Evolutionary conservation across 2,113 vertebrate genomes (phyloP), one percentile per base, ranked within the genome.

Genomic region (Antennarius striatus): DNA sequence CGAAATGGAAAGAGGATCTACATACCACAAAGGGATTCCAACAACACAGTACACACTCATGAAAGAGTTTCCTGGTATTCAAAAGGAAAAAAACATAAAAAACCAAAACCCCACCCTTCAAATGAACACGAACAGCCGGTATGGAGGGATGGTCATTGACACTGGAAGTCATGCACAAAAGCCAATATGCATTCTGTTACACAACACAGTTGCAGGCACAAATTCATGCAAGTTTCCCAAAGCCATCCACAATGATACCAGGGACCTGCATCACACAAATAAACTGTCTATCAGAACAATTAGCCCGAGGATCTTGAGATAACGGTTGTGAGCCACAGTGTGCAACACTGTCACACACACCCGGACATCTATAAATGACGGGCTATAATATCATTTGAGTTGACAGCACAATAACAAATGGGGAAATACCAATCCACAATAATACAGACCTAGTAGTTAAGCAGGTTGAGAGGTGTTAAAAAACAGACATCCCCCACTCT

Each of bases 381-480:
- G 77, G 74, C 68, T 8, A 6, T 40, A 71, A 82, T 84, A 86
- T 77, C 64, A 50, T 52, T 49, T 46, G 63, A 64, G 71, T 55
- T 81, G 77, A 88, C 53, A 4, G 57, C 71, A 81, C 63, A 69
- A 71, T 71, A 81, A 83, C 70, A 79, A 83, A 83, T 75, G 73
- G 52, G 71, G 75, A 71, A 87, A 82, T 57, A 82, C 43, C 63
- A 60, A 52, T 78, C 56, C 58, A 64, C 63, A 43, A 68, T 56
- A 52, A 93, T 95, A 96, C 94, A 95, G 90, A 95, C 94, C 94
- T 79, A 93, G 78, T 86, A 81, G 90, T 81, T 92, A 89, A 80
- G 81, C 47, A 75, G 84, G 75, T 63, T 64, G 71, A 88, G 87
- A 86, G 77, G 59, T 40, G 90, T 95, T 94, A 96, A 82, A 92